These are phyloP conservation scores for Augochlora pura DNA, from an alignment of 1,140 invertebrate genomes.

Conservation along the genomic window DNA sequence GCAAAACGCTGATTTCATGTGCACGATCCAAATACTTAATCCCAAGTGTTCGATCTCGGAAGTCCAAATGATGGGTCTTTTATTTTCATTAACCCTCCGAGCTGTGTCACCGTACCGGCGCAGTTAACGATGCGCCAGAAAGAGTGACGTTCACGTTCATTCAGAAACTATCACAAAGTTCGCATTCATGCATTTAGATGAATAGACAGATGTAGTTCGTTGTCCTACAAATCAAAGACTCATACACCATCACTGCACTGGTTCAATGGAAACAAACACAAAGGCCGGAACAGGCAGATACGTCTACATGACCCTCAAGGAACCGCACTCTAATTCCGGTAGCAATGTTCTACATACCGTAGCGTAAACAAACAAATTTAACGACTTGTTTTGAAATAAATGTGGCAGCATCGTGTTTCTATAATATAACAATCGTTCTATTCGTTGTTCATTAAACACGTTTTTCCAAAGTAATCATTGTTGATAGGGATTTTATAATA, in stretches of 20 bases:
- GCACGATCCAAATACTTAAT: slow-evolving; percentile 9
- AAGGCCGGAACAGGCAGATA: slow-evolving; percentile 6
- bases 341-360: too few relatives aligned
- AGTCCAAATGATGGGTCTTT: slow-evolving; percentile 46
- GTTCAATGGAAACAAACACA: slow-evolving; percentile 22
- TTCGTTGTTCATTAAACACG: background rate
- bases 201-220: slow-evolving; percentile 22
- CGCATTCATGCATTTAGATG: slow-evolving; percentile 21
- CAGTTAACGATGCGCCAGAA: slow-evolving; percentile 42
- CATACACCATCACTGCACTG: background rate
- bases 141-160: slow-evolving; percentile 42
- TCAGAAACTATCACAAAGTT: slow-evolving; percentile 31
- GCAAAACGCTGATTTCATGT: too few relatives aligned
- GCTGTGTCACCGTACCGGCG: slow-evolving; percentile 30
- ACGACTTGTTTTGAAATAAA: background rate
- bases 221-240: slow-evolving; percentile 33
- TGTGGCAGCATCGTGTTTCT: background rate
- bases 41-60: slow-evolving; percentile 41
- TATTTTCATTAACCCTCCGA: slow-evolving; percentile 42
- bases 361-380: background rate
- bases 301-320: too few relatives aligned
- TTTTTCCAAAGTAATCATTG: too few relatives aligned
- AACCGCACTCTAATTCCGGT: background rate
- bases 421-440: background rate
- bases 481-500: too few relatives aligned